These are phyloP conservation scores for Pentamera pediparva DNA, from an alignment of 53 echinoderm and acorn worm species.

Conservation along the genomic window DNA sequence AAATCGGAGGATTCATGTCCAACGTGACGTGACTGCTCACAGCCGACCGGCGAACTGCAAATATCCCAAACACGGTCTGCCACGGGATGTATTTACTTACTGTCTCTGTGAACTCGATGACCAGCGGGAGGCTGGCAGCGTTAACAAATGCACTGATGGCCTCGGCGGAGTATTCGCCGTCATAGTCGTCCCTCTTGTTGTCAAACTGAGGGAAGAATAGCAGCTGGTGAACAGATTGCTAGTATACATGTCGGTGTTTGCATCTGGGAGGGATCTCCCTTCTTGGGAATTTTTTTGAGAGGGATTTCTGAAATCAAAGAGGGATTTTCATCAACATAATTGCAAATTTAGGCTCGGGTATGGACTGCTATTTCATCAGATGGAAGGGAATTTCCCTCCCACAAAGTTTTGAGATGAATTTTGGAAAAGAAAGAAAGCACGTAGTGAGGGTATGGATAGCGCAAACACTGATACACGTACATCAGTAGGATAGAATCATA, in stretches of 20 bases:
- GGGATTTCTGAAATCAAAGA: neutral
- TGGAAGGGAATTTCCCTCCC: no score
- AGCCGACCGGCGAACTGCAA: no score
- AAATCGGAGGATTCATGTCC: no score
- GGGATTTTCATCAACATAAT: neutral
- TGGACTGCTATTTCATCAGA: no score
- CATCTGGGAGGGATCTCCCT: neutral
- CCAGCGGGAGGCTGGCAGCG: conserved; percentile 74
- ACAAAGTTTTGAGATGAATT: no score
- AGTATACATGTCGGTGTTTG: neutral
- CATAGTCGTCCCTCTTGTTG: conserved; percentile 65
- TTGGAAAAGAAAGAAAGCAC: no score
- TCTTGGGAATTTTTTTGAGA: neutral
- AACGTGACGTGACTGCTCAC: no score
- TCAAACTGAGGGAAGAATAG: conserved; percentile 63
- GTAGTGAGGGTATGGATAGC: no score
- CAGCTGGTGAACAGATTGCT: neutral
- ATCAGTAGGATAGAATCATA: no score
- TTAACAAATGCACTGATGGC: conserved; percentile 57
- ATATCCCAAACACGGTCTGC: no score
- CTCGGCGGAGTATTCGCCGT: conserved; percentile 61
- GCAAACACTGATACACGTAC: no score
- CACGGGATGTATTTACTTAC: conserved; percentile 41
- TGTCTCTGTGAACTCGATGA: conserved; percentile 81
- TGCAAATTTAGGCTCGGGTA: no score